Base-by-base conservation (phyloP, 2,113 vertebrate genomes). In the Lanius ludovicianus region DNA sequence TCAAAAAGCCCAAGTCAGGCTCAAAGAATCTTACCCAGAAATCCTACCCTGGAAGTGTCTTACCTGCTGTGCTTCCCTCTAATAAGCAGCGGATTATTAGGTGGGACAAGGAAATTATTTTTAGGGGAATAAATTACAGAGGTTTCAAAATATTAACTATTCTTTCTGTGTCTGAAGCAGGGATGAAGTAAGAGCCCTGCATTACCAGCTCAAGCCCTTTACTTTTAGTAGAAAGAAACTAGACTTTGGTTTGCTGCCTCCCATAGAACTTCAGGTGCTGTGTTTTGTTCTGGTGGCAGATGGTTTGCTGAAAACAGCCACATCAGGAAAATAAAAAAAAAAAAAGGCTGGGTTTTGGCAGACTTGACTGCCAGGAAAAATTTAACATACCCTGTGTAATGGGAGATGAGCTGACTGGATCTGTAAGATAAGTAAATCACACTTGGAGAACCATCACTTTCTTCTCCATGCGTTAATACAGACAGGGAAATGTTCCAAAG, bases 11-110 rank as follows among this genome's bases (percentile, higher is more conserved):
- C 84, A 90, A 74, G 71, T 69, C 80, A 59, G 81, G 92, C 88
- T 97, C 90, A 86, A 93, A 82, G 80, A 95, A 86, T 88, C 95
- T 90, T 90, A 94, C 53, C n/a, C 76, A 96, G 90, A 93, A 96
- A 96, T 94, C 95, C 93, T 1, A 4, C 64, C 73, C 59, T 71
- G 69, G 91, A 95, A 91, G 71, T 25, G 49, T 76, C 86, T 92
- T 80, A 88, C 3, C 5, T 31, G 79, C 77, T 78, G 53, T 3
- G 14, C 90, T 90, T 95, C 62, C 46, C 80, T 90, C 95, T 96
- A 88, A 96, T 87, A 89, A 90, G 87, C 63, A 90, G 83, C 0
- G 23, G 87, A 95, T 95, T 95, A 96, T 82, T 68, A 78, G 42
- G 62, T 15, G 77, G 88, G 86, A 64, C 47, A 69, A 96, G 89